These are phyloP conservation scores for Trogon surrucura DNA, from an alignment of 2,113 vertebrate species.

Conservation along the genomic window DNA sequence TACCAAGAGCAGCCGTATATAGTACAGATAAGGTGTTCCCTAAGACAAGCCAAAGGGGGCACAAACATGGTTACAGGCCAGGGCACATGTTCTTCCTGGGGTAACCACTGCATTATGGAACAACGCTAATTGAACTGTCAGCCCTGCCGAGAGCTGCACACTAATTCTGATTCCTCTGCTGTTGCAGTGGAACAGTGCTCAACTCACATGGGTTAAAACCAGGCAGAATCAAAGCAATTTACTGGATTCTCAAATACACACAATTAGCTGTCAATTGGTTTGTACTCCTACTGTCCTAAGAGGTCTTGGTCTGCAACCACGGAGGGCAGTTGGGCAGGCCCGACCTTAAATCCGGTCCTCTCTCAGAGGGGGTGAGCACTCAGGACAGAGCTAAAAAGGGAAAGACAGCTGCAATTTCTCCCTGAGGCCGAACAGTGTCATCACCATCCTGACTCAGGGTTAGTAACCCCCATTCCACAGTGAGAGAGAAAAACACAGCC, in stretches of 20 bases:
- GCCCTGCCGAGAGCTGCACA: neutral
- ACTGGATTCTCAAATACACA: neutral
- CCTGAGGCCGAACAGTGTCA: neutral
- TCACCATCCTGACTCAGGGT: neutral
- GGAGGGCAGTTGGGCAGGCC: neutral
- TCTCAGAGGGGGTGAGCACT: neutral
- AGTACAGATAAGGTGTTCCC: neutral
- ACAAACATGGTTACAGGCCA: neutral
- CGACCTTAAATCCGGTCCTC: neutral
- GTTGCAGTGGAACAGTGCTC: neutral
- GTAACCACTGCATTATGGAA: neutral
- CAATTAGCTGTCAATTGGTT: neutral
- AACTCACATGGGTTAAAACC: neutral
- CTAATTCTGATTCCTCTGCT: neutral
- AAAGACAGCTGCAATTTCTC: neutral
- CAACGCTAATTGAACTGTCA: neutral
- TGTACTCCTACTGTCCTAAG: neutral
- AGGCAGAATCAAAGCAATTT: neutral
- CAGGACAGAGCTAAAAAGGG: neutral
- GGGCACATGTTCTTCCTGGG: no score
- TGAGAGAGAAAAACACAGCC: neutral
- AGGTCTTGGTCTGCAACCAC: neutral
- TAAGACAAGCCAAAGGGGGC: neutral
- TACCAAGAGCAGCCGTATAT: neutral
- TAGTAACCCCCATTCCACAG: neutral